Conservation (phyloP, 2,888 invertebrate genomes). For the Platypus cylindrus region DNA sequence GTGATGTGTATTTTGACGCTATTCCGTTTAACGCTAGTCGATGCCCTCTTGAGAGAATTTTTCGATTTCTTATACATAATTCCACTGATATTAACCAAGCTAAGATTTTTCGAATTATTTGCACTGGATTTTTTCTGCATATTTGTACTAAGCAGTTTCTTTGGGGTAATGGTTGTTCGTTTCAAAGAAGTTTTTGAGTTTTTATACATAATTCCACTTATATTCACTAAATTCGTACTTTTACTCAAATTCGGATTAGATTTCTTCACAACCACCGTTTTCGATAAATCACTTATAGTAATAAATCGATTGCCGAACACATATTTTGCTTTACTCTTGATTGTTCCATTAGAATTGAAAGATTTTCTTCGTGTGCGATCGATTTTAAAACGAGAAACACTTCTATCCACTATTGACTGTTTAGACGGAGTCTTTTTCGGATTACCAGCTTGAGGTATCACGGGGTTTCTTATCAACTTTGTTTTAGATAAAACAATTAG, state of each 20-base stretch:
- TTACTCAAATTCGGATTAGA: conserved; percentile 6
- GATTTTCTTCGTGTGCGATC: too few species aligned
- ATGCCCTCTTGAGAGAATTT: conserved; percentile 21
- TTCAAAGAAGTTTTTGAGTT: conserved; percentile 15
- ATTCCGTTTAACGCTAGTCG: conserved; percentile 3
- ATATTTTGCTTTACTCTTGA: too few species aligned
- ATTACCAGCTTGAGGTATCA: too few species aligned
- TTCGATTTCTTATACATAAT: conserved; percentile 26
- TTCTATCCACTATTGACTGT: too few species aligned
- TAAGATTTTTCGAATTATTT: conserved; percentile 12
- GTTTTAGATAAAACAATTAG: too few species aligned
- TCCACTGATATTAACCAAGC: conserved; percentile 26
- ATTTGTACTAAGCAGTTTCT: background rate
- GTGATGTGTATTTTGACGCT: conserved; percentile 1
- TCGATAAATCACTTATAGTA: too few species aligned
- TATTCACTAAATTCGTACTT: background rate
- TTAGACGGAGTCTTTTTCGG: too few species aligned
- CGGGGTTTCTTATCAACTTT: too few species aligned
- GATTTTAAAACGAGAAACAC: too few species aligned
- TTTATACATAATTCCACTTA: background rate
- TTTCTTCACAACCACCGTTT: too few species aligned
- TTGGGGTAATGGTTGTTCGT: background rate
- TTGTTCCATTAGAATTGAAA: too few species aligned
- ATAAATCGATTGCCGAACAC: too few species aligned
- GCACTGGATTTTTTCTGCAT: conserved; percentile 1